These are phyloP conservation scores for Folsomia manolachei DNA, from an alignment of 2,888 invertebrate genomes.

Conservation along the genomic window DNA sequence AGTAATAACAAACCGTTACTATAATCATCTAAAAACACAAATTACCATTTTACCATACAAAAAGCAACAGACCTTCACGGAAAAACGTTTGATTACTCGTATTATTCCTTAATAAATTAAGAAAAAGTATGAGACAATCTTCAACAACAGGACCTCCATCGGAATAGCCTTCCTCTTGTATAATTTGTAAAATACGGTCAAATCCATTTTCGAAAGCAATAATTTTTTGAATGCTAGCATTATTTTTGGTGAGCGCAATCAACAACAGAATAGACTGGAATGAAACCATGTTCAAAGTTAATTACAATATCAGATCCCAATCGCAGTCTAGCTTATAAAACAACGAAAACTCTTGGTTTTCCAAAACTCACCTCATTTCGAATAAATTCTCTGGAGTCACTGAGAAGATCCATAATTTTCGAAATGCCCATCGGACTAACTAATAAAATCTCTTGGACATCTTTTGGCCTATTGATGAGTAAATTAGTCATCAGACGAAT, in stretches of 20 bases:
- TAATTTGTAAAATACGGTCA: conserved; percentile 88
- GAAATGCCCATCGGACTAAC: conserved; percentile 96
- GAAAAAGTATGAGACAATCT: conserved; percentile 88
- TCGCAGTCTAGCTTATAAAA: background rate
- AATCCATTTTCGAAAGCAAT: conserved; percentile 99
- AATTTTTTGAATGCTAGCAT: conserved; percentile 97
- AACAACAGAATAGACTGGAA: conserved; percentile 75
- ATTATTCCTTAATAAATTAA: conserved; percentile 91
- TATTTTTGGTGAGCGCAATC: conserved; percentile 87
- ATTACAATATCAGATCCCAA: background rate
- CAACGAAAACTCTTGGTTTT: no score
- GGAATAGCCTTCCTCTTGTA: conserved; percentile 83
- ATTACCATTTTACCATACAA: background rate
- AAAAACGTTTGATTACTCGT: conserved; percentile 98
- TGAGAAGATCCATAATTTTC: conserved; percentile 91
- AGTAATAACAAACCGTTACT: background rate
- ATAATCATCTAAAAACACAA: background rate
- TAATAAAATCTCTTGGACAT: conserved; percentile 81
- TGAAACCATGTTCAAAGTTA: conserved; percentile 29
- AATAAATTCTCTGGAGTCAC: conserved; percentile 91
- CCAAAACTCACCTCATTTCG: conserved; percentile 72
- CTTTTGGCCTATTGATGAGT: conserved; percentile 76
- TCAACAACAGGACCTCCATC: conserved; percentile 98
- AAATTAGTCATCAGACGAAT: conserved; percentile 85
- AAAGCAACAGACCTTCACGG: conserved; percentile 68